These are phyloP conservation scores for Nemotelus pantherinus DNA, from an alignment of 2,888 invertebrate genomes.

Conservation along the genomic window DNA sequence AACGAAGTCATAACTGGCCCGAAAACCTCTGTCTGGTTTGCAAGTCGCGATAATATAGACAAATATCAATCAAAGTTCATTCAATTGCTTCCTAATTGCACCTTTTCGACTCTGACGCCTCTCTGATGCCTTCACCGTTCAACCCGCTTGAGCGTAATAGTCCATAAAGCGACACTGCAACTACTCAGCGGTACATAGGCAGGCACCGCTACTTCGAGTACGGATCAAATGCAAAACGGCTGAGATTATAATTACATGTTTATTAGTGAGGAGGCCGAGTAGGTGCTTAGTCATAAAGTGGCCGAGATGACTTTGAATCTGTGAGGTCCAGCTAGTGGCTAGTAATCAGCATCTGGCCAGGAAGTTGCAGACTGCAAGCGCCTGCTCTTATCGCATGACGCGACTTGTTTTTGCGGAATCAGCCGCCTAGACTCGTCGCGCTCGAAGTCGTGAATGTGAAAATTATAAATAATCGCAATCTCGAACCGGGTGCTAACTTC, in stretches of 20 bases:
- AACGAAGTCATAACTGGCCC: no score
- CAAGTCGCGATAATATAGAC: no score
- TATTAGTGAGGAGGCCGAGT: conserved; percentile 27
- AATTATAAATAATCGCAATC: background rate
- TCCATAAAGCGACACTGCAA: conserved; percentile 7
- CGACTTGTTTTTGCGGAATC: no score
- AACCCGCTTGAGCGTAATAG: background rate
- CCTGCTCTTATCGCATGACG: background rate
- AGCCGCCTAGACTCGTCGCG: no score
- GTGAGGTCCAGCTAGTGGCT: background rate
- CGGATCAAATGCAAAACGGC: conserved; percentile 7
- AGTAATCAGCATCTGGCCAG: conserved; percentile 32
- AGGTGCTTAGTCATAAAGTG: conserved; percentile 28
- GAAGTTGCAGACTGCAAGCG: background rate
- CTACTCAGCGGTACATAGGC: background rate
- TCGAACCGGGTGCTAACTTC: background rate
- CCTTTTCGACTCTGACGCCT: conserved; percentile 9
- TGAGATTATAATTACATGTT: conserved; percentile 29
- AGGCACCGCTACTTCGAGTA: background rate
- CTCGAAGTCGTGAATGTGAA: no score
- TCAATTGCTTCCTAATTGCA: conserved; percentile 13
- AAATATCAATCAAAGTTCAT: background rate
- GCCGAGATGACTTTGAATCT: conserved; percentile 8
- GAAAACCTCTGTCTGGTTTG: no score
- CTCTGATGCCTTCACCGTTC: no score